Percentiles rank a stretch among this genome's conserved stretches.
Conservation (phyloP, 2,888 invertebrate genomes). For the Drosophila formosana region DNA sequence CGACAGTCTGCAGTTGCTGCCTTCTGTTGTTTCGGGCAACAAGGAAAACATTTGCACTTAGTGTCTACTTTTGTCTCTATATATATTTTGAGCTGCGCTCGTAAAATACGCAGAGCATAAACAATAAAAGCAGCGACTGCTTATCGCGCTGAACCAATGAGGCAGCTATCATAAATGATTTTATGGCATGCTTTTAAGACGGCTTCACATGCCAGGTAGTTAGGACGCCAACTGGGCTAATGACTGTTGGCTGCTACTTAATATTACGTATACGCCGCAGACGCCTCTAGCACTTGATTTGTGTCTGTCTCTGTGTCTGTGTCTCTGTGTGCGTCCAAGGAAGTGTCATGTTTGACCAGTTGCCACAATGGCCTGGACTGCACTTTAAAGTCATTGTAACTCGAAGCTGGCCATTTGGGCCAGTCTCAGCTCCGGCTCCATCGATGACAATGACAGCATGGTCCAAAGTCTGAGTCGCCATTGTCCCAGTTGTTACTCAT, state of each 20-base stretch:
- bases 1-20: conserved; percentile 11
- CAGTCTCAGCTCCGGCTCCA: conserved; percentile 20
- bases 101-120: conserved; percentile 55
- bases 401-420: conserved; percentile 59
- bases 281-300: conserved; percentile 14
- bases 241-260: conserved; percentile 30
- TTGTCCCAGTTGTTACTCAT: conserved; percentile 57
- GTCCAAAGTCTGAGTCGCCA: conserved; percentile 42
- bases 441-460: conserved; percentile 52
- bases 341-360: conserved; percentile 68
- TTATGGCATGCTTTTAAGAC: conserved; percentile 24
- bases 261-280: conserved; percentile 54
- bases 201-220: conserved; percentile 40
- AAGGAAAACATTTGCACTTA: conserved; percentile 52
- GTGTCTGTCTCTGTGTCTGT: neutral
- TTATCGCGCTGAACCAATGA: conserved; percentile 55
- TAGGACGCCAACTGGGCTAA: conserved; percentile 43
- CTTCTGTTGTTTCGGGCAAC: conserved; percentile 23
- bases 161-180: conserved; percentile 44
- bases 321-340: conserved; percentile 17
- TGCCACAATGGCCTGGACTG: conserved; percentile 33
- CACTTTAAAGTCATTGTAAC: conserved; percentile 72
- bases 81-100: conserved; percentile 39
- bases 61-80: conserved; percentile 37
- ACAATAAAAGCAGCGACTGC: conserved; percentile 50